phyloP scores from a whole-genome alignment of 2,113 vertebrate genomes.

The Pyxicephalus adspersus region DNA sequence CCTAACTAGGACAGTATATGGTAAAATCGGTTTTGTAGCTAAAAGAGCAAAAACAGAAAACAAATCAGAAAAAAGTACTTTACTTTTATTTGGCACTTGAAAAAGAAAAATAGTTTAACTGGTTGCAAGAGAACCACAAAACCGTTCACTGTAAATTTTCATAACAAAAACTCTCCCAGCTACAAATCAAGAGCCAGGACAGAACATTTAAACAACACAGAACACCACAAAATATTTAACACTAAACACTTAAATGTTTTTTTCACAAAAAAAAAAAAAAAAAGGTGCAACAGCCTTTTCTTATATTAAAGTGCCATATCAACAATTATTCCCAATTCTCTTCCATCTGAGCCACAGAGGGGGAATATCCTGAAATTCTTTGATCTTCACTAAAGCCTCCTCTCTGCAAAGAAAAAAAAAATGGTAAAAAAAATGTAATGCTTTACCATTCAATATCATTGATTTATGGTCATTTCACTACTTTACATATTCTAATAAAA shows the following conservation, averaged over 20 bases:
- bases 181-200: neutral
- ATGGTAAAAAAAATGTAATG: too few species aligned
- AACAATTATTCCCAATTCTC: conserved; percentile 70
- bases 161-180: neutral
- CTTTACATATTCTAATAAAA: too few species aligned
- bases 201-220: too few species aligned
- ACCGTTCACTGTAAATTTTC: neutral
- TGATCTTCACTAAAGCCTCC: conserved; percentile 40
- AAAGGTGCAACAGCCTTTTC: conserved; percentile 1
- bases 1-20: too few species aligned
- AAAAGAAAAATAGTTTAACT: neutral
- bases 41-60: too few species aligned
- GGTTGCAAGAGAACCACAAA: neutral
- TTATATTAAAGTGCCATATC: conserved; percentile 20
- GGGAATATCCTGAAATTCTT: conserved; percentile 53
- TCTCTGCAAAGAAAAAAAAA: neutral
- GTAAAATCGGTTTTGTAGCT: too few species aligned
- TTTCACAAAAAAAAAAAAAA: conserved; percentile 46
- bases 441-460: too few species aligned
- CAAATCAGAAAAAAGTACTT: neutral
- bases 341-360: conserved; percentile 55
- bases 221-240: conserved; percentile 19
- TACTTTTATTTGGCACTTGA: neutral
- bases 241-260: conserved; percentile 57
- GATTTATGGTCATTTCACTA: too few species aligned